Conservation (phyloP, 2,113 vertebrate species). For the Corythornis vintsioides region DNA sequence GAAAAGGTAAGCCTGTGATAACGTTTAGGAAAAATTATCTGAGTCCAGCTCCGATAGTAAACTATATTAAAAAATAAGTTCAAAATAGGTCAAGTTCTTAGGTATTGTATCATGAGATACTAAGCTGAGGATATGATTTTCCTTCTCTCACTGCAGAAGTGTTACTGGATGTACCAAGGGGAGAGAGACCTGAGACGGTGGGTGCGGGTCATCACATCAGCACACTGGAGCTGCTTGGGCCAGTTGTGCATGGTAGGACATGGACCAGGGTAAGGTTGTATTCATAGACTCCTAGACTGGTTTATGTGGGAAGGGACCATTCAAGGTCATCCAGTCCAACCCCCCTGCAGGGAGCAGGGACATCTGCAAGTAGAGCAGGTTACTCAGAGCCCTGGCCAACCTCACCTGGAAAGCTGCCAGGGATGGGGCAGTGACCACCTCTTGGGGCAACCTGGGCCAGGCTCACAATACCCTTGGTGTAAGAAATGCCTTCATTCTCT, state of each 20-base stretch:
- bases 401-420: not conserved
- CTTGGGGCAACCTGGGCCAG: not conserved
- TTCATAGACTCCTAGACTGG: too few relatives aligned
- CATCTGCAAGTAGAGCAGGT: not conserved
- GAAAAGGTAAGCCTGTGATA: not conserved
- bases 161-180: not conserved
- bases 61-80: not conserved
- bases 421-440: not conserved
- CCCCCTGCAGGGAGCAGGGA: not conserved
- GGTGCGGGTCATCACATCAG: not conserved
- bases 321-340: not conserved
- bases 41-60: not conserved
- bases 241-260: too few relatives aligned
- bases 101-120: not conserved
- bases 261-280: too few relatives aligned
- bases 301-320: not conserved
- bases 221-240: not conserved
- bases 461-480: not conserved
- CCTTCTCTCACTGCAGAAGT: not conserved
- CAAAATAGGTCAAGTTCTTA: not conserved
- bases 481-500: too few relatives aligned
- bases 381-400: not conserved
- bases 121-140: not conserved
- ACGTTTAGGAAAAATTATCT: not conserved
- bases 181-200: not conserved